Evolutionary conservation across 1,140 invertebrate genomes (phyloP).

Genomic region (Drosophila prosaltans): DNA sequence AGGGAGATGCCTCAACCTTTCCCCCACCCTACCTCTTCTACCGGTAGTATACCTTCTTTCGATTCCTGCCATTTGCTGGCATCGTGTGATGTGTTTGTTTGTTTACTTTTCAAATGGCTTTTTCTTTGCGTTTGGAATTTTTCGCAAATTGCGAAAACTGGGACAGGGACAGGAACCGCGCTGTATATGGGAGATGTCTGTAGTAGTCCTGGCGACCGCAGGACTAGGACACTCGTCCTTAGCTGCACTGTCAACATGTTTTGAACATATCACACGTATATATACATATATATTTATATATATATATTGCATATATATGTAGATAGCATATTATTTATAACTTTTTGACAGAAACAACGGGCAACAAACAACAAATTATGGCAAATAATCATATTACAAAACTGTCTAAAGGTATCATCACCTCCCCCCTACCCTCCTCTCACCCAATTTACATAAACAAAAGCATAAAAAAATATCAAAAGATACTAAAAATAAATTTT

Average conservation of each 20-base stretch:
- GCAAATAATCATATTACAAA: constrained; percentile 13
- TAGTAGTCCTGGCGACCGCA: constrained; percentile 45
- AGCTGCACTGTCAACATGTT: constrained; percentile 76
- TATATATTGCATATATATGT: constrained; percentile 11
- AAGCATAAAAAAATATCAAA: neutral
- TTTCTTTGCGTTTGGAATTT: constrained; percentile 51
- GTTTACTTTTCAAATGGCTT: constrained; percentile 68
- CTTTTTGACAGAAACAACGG: constrained; percentile 12
- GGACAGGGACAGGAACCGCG: constrained; percentile 27
- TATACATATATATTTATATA: constrained; percentile 80
- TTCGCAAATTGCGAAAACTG: constrained; percentile 62
- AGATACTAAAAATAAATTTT: neutral
- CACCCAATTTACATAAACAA: neutral
- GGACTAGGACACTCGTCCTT: constrained; percentile 32
- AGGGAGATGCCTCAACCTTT: neutral
- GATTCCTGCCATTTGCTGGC: constrained; percentile 33
- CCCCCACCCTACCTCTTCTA: neutral
- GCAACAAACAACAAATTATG: constrained; percentile 11
- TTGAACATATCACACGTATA: constrained; percentile 81
- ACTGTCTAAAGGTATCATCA: neutral
- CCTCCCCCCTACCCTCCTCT: neutral
- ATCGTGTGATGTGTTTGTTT: constrained; percentile 77
- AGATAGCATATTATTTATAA: constrained; percentile 43
- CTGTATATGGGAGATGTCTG: neutral
- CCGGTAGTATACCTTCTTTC: neutral